These are phyloP conservation scores for Torymus auratus DNA, from an alignment of 2,888 invertebrate genomes.

Conservation along the genomic window DNA sequence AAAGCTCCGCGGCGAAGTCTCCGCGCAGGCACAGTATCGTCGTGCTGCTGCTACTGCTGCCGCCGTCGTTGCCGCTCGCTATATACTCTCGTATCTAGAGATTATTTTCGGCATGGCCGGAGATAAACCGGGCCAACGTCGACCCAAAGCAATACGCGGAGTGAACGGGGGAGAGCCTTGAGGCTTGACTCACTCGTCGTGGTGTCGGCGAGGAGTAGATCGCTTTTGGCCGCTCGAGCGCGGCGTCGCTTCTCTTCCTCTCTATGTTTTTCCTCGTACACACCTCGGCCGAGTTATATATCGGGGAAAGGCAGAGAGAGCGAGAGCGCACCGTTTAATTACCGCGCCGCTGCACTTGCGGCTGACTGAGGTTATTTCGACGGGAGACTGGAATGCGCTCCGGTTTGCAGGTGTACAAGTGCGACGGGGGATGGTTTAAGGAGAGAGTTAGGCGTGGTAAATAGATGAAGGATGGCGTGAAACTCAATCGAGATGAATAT, in stretches of 20 bases:
- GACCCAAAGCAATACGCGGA: constrained; percentile 57
- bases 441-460: too few relatives aligned
- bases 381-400: constrained; percentile 28
- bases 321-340: constrained; percentile 20
- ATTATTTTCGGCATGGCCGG: constrained; percentile 72
- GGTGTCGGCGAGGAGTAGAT: not conserved
- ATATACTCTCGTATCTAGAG: constrained; percentile 68
- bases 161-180: constrained; percentile 70
- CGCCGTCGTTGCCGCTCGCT: not conserved
- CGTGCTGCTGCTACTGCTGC: too few relatives aligned
- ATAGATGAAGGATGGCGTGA: too few relatives aligned
- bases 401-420: not conserved
- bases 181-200: constrained; percentile 61
- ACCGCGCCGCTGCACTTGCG: not conserved
- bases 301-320: too few relatives aligned
- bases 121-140: constrained; percentile 74
- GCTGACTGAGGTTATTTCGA: constrained; percentile 34
- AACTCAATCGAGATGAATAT: too few relatives aligned
- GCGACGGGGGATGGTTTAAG: too few relatives aligned
- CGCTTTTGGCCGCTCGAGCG: constrained; percentile 27
- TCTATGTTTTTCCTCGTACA: not conserved
- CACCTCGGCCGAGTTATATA: not conserved
- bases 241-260: too few relatives aligned
- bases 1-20: too few relatives aligned
- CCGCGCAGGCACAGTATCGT: too few relatives aligned